Evolutionary conservation across 1,140 invertebrate species (phyloP).

Genomic region (Zaprionus tsacasi): DNA sequence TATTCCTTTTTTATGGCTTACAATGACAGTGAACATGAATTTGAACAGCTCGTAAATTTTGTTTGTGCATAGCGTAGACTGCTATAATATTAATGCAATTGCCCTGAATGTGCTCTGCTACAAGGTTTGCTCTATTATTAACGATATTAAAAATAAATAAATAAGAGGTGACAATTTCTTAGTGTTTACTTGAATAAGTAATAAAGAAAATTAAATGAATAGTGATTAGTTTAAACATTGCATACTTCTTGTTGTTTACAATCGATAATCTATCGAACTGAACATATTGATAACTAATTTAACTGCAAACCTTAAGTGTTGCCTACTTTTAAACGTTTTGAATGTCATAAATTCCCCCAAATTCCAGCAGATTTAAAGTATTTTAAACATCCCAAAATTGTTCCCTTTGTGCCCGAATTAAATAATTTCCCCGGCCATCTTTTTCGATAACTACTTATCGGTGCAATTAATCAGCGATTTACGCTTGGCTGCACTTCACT

Average conservation of each 20-base stretch:
- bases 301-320: background rate
- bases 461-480: background rate
- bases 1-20: conserved; percentile 5
- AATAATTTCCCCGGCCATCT: background rate
- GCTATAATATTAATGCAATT: background rate
- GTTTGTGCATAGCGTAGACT: background rate
- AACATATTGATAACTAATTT: background rate
- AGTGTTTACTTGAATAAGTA: background rate
- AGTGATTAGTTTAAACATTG: background rate
- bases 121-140: background rate
- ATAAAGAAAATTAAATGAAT: too few relatives aligned
- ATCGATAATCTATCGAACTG: background rate
- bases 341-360: background rate
- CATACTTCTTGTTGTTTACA: background rate
- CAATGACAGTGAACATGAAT: conserved; percentile 2
- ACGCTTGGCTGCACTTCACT: conserved; percentile 7
- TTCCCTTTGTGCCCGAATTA: background rate
- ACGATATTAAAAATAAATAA: background rate
- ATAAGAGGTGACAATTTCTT: background rate
- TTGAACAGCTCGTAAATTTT: conserved; percentile 13
- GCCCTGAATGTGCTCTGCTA: background rate
- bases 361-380: background rate
- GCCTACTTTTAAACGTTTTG: background rate
- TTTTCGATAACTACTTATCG: background rate
- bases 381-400: background rate